phyloP scores from a whole-genome alignment of 2,888 invertebrate species.

The Exephanes ischioxanthus region DNA sequence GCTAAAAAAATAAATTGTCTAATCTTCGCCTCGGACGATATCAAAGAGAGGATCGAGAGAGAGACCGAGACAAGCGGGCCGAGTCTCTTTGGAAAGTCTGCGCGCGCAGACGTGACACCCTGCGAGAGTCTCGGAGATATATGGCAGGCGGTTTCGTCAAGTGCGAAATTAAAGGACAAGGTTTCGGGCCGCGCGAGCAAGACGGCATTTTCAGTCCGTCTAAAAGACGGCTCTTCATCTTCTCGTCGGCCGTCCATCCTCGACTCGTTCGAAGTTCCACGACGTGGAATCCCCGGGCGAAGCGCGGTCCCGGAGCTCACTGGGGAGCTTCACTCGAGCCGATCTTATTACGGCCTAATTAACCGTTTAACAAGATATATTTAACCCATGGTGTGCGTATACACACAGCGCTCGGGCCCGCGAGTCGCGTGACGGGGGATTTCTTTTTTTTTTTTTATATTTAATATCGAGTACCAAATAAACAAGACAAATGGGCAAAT shows the following conservation, averaged over 20 bases:
- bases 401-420: constrained; percentile 48
- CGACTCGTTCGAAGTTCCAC: constrained; percentile 73
- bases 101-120: background rate
- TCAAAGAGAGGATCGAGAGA: background rate
- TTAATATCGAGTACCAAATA: constrained; percentile 8
- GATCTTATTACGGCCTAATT: constrained; percentile 82
- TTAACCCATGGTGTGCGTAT: constrained; percentile 75
- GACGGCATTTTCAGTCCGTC: constrained; percentile 7
- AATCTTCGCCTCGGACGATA: background rate
- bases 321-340: constrained; percentile 75
- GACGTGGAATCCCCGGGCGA: constrained; percentile 41
- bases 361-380: constrained; percentile 83
- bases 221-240: constrained; percentile 35
- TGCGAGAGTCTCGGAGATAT: background rate
- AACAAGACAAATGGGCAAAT: background rate
- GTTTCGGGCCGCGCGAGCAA: constrained; percentile 1
- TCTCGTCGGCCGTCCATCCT: constrained; percentile 37
- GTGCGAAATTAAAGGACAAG: constrained; percentile 24
- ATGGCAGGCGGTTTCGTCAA: background rate
- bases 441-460: constrained; percentile 47
- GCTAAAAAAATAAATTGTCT: constrained; percentile 20
- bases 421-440: constrained; percentile 18
- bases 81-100: background rate
- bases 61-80: background rate
- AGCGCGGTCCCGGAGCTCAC: constrained; percentile 55